Evolutionary conservation across 1,140 invertebrate genomes (phyloP).

Genomic region (Solen grandis): DNA sequence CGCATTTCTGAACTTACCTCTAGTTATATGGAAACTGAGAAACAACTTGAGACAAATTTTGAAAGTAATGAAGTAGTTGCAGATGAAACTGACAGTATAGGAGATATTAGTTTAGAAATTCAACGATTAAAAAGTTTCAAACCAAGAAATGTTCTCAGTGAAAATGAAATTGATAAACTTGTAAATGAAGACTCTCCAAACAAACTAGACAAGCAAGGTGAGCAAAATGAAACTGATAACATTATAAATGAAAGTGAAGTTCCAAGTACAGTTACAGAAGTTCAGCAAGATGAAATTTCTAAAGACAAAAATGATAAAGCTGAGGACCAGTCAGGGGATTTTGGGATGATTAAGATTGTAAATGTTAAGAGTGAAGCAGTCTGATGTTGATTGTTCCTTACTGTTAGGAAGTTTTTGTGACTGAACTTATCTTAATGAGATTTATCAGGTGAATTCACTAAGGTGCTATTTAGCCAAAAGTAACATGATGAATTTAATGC

Average conservation of each 20-base stretch:
- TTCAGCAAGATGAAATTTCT: background rate
- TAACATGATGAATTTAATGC: too few relatives aligned
- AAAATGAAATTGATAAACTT: background rate
- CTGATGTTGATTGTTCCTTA: too few relatives aligned
- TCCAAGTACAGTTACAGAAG: background rate
- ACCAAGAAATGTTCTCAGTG: background rate
- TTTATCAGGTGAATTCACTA: too few relatives aligned
- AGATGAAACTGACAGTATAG: background rate
- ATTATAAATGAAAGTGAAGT: background rate
- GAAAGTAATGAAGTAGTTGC: background rate
- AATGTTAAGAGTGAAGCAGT: slow-evolving; percentile 51
- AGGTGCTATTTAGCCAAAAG: too few relatives aligned
- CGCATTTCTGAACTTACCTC: slow-evolving; percentile 37
- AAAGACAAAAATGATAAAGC: background rate
- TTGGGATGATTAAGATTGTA: slow-evolving; percentile 30
- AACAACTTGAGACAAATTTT: slow-evolving; percentile 6
- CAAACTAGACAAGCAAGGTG: background rate
- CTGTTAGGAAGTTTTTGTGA: too few relatives aligned
- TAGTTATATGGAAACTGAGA: slow-evolving; percentile 35
- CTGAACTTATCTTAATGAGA: too few relatives aligned
- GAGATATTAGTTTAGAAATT: background rate
- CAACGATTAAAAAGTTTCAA: background rate
- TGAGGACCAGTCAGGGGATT: background rate
- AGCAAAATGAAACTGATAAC: background rate
- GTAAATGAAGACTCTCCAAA: background rate